phyloP scores from a whole-genome alignment of 2,888 invertebrate genomes.

The Drosophila maculinotata region DNA sequence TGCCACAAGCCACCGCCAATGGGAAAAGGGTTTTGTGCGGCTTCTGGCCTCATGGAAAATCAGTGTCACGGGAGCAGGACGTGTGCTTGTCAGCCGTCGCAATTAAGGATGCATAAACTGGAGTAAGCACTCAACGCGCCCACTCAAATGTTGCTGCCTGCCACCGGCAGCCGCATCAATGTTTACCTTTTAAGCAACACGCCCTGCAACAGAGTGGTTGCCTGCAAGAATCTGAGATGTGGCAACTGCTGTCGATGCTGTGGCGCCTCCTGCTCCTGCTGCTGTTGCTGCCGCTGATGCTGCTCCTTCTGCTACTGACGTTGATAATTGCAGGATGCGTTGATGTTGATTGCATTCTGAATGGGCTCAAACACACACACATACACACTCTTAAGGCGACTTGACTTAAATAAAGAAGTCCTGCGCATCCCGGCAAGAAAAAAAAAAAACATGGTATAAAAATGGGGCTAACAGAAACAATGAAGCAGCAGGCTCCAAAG shows the following conservation, averaged over 20 bases:
- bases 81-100: conserved; percentile 58
- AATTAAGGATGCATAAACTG: conserved; percentile 81
- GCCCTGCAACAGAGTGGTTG: conserved; percentile 7
- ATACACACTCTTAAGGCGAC: conserved; percentile 59
- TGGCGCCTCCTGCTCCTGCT: conserved; percentile 5
- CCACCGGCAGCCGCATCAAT: conserved; percentile 33
- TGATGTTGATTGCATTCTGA: conserved; percentile 78
- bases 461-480: conserved; percentile 74
- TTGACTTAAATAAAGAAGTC: conserved; percentile 79
- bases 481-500: conserved; percentile 44
- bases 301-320: conserved; percentile 47
- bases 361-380: conserved; percentile 46
- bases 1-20: conserved; percentile 14
- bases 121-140: conserved; percentile 72
- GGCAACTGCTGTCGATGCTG: conserved; percentile 41
- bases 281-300: not conserved
- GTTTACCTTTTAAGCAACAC: conserved; percentile 66
- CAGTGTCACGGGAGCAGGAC: conserved; percentile 80
- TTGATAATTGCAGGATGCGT: conserved; percentile 81
- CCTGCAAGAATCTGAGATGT: conserved; percentile 31
- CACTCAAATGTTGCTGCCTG: conserved; percentile 41
- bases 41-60: conserved; percentile 53
- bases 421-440: conserved; percentile 62
- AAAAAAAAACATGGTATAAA: conserved; percentile 49
- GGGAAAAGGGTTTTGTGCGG: conserved; percentile 32